Evolutionary conservation across 2,797 vertebrate genomes (phyloP).

Genomic region (Enteromius mattozi): DNA sequence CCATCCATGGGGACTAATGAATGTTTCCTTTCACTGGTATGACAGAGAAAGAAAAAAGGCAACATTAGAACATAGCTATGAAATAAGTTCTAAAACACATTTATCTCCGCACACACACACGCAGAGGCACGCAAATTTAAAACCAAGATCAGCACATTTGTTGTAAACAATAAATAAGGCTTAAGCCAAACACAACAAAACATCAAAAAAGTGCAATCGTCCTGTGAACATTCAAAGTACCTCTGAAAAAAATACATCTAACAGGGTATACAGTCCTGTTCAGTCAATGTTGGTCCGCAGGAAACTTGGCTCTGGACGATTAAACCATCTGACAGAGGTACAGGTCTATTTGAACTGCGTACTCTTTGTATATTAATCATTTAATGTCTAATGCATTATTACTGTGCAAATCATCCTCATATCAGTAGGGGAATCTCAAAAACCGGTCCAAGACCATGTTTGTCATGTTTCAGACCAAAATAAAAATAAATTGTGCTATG

Average conservation of each 20-base stretch:
- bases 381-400: background rate
- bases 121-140: constrained; percentile 23
- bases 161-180: constrained; percentile 75
- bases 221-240: constrained; percentile 58
- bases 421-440: background rate
- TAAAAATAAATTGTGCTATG: background rate
- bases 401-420: background rate
- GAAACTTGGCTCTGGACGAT: constrained; percentile 20
- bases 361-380: background rate
- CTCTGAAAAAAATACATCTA: background rate
- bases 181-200: constrained; percentile 52
- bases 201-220: constrained; percentile 63
- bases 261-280: background rate
- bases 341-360: background rate
- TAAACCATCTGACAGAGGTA: background rate
- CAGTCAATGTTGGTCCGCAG: constrained; percentile 30
- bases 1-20: background rate
- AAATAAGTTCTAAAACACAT: background rate
- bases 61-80: constrained; percentile 31
- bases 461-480: background rate
- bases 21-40: constrained; percentile 4
- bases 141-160: constrained; percentile 49
- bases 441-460: background rate
- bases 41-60: constrained; percentile 44
- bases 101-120: background rate